Percentiles rank a stretch among this genome's conserved stretches.
These are phyloP conservation scores for Chaetoderma sp. DNA, from an alignment of 2,888 invertebrate species.

Conservation along the genomic window DNA sequence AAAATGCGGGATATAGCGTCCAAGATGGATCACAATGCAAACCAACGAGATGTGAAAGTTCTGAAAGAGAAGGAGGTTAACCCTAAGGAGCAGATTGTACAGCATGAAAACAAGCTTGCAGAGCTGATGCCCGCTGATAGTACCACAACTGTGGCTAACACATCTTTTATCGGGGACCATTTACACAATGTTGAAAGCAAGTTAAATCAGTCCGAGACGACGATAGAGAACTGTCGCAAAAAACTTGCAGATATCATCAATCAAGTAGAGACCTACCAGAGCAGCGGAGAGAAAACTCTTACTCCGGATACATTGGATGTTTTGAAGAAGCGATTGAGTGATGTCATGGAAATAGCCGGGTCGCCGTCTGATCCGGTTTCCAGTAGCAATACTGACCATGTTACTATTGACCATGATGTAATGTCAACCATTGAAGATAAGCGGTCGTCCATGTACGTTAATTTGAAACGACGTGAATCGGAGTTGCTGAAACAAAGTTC, in stretches of 20 bases:
- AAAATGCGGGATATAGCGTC: constrained; percentile 46
- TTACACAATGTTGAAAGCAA: background rate
- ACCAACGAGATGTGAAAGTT: background rate
- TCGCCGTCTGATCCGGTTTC: no score
- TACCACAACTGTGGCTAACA: background rate
- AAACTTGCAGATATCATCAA: background rate
- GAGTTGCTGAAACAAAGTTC: background rate
- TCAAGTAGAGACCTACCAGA: background rate
- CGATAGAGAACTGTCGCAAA: background rate
- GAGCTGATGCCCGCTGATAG: background rate
- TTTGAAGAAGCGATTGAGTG: background rate
- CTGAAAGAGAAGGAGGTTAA: constrained; percentile 1
- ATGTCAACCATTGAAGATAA: background rate
- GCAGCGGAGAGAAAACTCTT: background rate
- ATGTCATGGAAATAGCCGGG: background rate
- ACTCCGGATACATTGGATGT: background rate
- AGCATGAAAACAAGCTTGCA: background rate
- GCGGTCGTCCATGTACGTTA: background rate
- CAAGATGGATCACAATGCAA: background rate
- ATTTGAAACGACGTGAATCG: background rate
- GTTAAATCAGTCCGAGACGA: background rate
- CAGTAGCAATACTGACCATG: background rate
- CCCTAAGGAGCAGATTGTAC: constrained; percentile 2
- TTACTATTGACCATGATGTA: background rate
- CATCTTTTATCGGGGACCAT: background rate